Conservation (phyloP, 1,140 invertebrate genomes). For the Apis cerana region DNA sequence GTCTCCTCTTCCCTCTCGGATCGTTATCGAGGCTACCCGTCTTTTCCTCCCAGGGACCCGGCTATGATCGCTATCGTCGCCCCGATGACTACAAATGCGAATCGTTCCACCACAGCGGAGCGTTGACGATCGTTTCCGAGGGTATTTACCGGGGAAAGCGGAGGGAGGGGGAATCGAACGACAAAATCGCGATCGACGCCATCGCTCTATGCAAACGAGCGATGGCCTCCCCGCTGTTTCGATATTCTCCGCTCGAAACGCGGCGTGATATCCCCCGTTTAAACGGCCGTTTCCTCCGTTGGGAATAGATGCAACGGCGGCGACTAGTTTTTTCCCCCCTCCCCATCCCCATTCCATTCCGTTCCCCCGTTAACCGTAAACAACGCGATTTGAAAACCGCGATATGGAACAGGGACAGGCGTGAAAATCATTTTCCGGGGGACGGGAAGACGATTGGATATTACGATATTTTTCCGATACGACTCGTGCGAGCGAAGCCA, state of each 20-base stretch:
- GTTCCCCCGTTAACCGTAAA: background rate
- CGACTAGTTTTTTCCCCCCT: background rate
- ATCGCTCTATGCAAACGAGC: conserved; percentile 6
- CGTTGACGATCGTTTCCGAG: conserved; percentile 22
- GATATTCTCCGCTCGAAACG: background rate
- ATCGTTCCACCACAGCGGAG: conserved; percentile 17
- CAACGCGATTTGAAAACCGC: background rate
- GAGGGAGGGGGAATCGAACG: conserved; percentile 3
- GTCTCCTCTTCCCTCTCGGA: conserved; percentile 35
- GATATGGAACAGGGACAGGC: no score
- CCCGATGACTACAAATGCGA: conserved; percentile 34
- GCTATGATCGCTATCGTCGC: conserved; percentile 47
- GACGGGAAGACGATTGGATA: background rate
- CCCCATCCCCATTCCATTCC: background rate
- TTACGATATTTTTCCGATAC: no score
- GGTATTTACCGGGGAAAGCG: conserved; percentile 24
- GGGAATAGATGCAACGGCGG: background rate
- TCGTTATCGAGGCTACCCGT: conserved; percentile 46
- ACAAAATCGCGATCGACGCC: conserved; percentile 19
- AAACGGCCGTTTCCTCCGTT: background rate
- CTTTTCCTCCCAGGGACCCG: conserved; percentile 10
- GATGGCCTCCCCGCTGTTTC: background rate
- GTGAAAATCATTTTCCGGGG: no score
- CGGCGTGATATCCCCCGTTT: no score
- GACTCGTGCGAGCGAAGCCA: background rate